Evolutionary conservation across 2,113 vertebrate species (phyloP), one percentile per base, ranked within the genome.

Genomic region (Pelvicachromis taeniatus): DNA sequence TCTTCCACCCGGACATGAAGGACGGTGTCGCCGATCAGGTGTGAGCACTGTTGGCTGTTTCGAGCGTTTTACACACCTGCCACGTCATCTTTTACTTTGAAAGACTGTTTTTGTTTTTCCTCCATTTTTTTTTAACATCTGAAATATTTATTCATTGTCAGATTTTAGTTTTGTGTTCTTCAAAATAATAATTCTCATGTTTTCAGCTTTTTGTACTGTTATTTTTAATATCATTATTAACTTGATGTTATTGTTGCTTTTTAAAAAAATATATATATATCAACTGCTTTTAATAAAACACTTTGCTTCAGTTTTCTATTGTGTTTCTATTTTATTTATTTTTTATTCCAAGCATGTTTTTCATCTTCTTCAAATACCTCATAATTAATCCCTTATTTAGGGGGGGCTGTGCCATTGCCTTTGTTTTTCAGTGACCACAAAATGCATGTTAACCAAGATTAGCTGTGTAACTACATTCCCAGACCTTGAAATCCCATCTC

Each of bases 401-500:
- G 61, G 63, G 45, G 85, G 68, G 65, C 68, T 78, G 26, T 75
- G 82, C 84, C 80, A 70, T 63, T 86, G 52, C 59, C 86, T 53
- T 84, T 84, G 86, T 90, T 91, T 93, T 87, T 52, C 21, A 81
- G 8, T 45, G 88, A 90, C 90, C 91, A 77, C 86, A 88, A 85
- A 82, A 79, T 87, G 85, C 87, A 78, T 78, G 86, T 91, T 92
- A 70, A 84, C 55, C 33, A 38, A 85, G 88, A 87, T 92, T 89
- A 88, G 91, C 84, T 53, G 79, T 83, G 81, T 79, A 90, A 90
- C 87, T 73, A 26, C 77, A 88, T 85, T 86, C 87, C 85, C 68
- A 87, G 88, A 89, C 94, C 90, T 94, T 92, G 79, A 93, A 90
- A 90, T 85, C 90, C 85, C 86, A 81, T 90, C 63, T 79, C 88